These are phyloP conservation scores for Clarias magur DNA, from an alignment of 2,113 vertebrate species.

Conservation along the genomic window DNA sequence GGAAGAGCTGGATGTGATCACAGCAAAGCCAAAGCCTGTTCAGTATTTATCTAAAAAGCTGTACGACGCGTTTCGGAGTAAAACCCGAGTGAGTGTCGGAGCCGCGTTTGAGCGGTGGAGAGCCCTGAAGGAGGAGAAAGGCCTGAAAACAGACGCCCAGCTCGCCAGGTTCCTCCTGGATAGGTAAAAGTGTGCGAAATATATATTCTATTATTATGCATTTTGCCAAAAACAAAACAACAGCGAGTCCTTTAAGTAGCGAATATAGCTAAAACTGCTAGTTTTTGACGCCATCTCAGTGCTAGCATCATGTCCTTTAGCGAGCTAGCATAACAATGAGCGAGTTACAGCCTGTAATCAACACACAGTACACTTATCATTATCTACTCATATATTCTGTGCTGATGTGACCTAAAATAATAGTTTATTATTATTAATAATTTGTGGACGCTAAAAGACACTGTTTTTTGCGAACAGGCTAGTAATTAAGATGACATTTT, in stretches of 20 bases:
- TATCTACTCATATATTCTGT: not conserved
- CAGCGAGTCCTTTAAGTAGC: not conserved
- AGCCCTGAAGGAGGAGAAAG: not conserved
- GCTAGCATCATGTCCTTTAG: not conserved
- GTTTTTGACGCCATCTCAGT: not conserved
- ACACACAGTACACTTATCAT: not conserved
- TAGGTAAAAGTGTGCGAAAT: not conserved
- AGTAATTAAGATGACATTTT: not conserved
- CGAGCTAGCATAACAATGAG: no score
- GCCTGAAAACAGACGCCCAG: constrained; percentile 20
- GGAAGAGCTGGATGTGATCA: not conserved
- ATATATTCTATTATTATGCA: not conserved
- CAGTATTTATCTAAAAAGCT: constrained; percentile 30
- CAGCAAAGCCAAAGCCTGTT: not conserved
- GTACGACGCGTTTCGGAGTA: constrained; percentile 25
- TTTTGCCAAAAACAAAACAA: not conserved
- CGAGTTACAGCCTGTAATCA: not conserved
- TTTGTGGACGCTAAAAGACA: no score
- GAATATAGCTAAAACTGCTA: not conserved
- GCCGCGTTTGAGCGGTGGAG: constrained; percentile 17
- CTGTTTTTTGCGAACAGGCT: not conserved
- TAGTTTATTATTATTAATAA: no score
- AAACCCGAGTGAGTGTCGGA: constrained; percentile 7
- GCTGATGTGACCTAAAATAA: not conserved
- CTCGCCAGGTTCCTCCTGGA: constrained; percentile 19